A percentile compares a stretch with the other conserved stretches of the same genome.
Evolutionary conservation across 2,797 vertebrate species (phyloP).

Genomic region (Psittacula derbiana): DNA sequence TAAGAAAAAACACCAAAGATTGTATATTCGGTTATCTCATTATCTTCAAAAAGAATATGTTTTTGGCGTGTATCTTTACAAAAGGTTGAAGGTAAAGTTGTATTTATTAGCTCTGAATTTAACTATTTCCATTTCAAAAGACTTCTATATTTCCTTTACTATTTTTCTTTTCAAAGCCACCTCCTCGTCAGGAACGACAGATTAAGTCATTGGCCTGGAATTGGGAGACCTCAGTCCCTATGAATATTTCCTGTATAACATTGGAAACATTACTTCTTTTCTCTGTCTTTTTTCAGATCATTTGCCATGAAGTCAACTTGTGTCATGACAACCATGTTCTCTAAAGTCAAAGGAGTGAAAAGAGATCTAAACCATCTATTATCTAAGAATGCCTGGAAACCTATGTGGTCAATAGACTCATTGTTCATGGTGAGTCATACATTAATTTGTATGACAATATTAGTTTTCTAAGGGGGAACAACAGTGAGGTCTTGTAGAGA

Average conservation of each 20-base stretch:
- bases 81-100: not conserved
- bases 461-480: not conserved
- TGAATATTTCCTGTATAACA: not conserved
- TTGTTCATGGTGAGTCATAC: not conserved
- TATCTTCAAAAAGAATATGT: not conserved
- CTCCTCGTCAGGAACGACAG: accelerated
- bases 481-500: not conserved
- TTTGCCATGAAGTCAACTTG: not conserved
- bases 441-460: not conserved
- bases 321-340: not conserved
- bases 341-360: not conserved
- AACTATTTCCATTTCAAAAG: not conserved
- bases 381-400: not conserved
- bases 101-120: not conserved
- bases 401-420: not conserved
- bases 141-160: not conserved
- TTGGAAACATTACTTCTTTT: not conserved
- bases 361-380: not conserved
- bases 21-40: not conserved
- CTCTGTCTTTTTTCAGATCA: not conserved
- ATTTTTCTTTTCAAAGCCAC: not conserved
- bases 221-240: not conserved
- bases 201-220: not conserved
- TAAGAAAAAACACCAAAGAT: not conserved
- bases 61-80: not conserved